These are phyloP conservation scores for Lethrus apterus DNA, from an alignment of 1,140 invertebrate genomes.

Conservation along the genomic window DNA sequence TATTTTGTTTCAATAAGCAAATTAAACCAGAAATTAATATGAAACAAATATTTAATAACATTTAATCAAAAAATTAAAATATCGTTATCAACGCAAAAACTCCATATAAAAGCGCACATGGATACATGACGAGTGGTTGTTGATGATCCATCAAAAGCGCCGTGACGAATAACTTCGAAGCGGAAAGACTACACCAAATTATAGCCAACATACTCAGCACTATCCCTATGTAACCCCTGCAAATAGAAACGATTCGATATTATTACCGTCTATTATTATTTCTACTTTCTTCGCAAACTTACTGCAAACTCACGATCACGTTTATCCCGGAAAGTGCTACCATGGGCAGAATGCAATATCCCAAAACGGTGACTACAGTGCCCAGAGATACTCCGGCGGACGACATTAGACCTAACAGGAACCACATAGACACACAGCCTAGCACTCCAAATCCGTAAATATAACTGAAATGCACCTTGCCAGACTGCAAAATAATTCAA, in stretches of 20 bases:
- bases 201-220: slow-evolving; percentile 58
- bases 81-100: slow-evolving; percentile 80
- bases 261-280: slow-evolving; percentile 2
- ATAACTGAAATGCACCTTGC: slow-evolving; percentile 65
- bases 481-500: slow-evolving; percentile 44
- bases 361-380: slow-evolving; percentile 71
- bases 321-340: slow-evolving; percentile 67
- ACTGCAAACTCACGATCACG: slow-evolving; percentile 63
- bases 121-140: slow-evolving; percentile 76
- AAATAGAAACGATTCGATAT: slow-evolving; percentile 22
- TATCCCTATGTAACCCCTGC: slow-evolving; percentile 47
- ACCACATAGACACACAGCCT: slow-evolving; percentile 74
- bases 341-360: slow-evolving; percentile 84
- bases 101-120: slow-evolving; percentile 75
- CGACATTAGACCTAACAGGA: slow-evolving; percentile 71
- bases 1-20: too few relatives aligned
- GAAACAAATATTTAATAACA: too few relatives aligned
- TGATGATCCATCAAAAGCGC: slow-evolving; percentile 69
- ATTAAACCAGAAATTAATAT: too few relatives aligned
- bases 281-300: slow-evolving; percentile 44
- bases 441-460: slow-evolving; percentile 79
- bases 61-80: too few relatives aligned
- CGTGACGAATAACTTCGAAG: slow-evolving; percentile 79
- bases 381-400: slow-evolving; percentile 57
- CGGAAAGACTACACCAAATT: slow-evolving; percentile 74